Evolutionary conservation across 2,797 vertebrate genomes (phyloP).

Genomic region (Notamacropus eugenii): DNA sequence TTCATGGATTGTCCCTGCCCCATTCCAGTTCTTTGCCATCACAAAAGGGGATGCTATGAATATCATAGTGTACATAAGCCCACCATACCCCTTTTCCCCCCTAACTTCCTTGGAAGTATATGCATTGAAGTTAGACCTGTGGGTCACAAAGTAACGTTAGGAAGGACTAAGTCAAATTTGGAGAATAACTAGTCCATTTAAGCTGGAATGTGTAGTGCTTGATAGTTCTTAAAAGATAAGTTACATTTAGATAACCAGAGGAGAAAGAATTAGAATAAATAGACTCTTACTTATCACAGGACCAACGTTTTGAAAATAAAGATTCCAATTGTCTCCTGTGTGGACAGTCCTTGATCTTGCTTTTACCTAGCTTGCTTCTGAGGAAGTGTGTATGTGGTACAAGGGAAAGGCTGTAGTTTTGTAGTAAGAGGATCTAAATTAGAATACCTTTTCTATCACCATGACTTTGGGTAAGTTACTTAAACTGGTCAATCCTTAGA

Average conservation of each 20-base stretch:
- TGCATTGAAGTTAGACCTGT: not conserved
- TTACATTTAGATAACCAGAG: not conserved
- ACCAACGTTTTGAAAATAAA: not conserved
- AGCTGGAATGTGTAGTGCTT: not conserved
- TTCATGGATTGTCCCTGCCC: not conserved
- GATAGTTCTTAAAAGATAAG: not conserved
- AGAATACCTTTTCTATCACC: not conserved
- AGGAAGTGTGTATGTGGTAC: not conserved
- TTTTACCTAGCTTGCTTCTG: not conserved
- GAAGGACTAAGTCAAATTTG: not conserved
- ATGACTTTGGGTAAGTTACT: not conserved
- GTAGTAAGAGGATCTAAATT: not conserved
- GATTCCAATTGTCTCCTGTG: not conserved
- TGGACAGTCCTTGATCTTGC: not conserved
- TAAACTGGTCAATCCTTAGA: not conserved
- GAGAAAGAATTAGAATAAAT: no score
- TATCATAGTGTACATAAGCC: no score
- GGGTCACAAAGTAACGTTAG: not conserved
- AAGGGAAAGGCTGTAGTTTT: not conserved
- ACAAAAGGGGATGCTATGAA: not conserved
- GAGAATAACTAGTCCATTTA: no score
- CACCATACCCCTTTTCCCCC: accelerated
- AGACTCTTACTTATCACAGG: no score
- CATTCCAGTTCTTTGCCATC: not conserved
- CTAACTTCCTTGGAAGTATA: not conserved